phyloP scores from a whole-genome alignment of 2,113 vertebrate species.

The Myiozetetes cayanensis region DNA sequence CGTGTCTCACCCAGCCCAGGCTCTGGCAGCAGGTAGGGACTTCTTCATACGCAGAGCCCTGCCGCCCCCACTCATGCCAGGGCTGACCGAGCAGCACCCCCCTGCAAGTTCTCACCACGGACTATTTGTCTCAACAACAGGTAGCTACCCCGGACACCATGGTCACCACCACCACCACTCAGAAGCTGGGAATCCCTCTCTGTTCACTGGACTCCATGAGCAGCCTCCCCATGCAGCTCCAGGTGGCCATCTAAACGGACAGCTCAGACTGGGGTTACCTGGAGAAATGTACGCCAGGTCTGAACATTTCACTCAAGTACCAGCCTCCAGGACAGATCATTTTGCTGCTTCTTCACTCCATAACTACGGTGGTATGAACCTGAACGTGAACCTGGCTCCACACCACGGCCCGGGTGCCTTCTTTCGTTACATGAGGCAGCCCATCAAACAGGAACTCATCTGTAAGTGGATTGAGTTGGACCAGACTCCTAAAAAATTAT shows the following conservation, averaged over 20 bases:
- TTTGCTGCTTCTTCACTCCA: slow-evolving; percentile 89
- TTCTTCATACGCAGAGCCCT: slow-evolving; percentile 87
- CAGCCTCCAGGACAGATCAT: slow-evolving; percentile 90
- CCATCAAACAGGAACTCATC: slow-evolving; percentile 98
- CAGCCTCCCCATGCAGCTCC: slow-evolving; percentile 88
- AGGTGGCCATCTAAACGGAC: slow-evolving; percentile 94
- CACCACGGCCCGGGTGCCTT: slow-evolving; percentile 94
- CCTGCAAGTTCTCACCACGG: slow-evolving; percentile 89
- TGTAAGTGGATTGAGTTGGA: slow-evolving; percentile 97
- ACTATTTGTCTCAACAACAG: slow-evolving; percentile 99
- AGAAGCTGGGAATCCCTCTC: slow-evolving; percentile 86
- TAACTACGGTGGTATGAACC: slow-evolving; percentile 90
- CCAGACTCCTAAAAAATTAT: slow-evolving; percentile 84
- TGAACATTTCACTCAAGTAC: slow-evolving; percentile 91
- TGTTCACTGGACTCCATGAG: slow-evolving; percentile 93
- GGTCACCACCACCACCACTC: slow-evolving; percentile 86
- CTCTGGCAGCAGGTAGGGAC: slow-evolving; percentile 89
- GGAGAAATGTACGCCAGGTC: slow-evolving; percentile 97
- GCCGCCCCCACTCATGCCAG: slow-evolving; percentile 86
- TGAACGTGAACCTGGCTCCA: slow-evolving; percentile 88
- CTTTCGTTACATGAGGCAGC: slow-evolving; percentile 98
- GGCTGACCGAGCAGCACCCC: slow-evolving; percentile 81
- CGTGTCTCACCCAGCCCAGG: slow-evolving; percentile 81
- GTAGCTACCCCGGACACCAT: slow-evolving; percentile 98
- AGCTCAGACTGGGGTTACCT: slow-evolving; percentile 96